Percentiles rank a stretch among this genome's conserved stretches.
phyloP scores from a whole-genome alignment of 2,888 invertebrate species.

The Syrista parreyssii region DNA sequence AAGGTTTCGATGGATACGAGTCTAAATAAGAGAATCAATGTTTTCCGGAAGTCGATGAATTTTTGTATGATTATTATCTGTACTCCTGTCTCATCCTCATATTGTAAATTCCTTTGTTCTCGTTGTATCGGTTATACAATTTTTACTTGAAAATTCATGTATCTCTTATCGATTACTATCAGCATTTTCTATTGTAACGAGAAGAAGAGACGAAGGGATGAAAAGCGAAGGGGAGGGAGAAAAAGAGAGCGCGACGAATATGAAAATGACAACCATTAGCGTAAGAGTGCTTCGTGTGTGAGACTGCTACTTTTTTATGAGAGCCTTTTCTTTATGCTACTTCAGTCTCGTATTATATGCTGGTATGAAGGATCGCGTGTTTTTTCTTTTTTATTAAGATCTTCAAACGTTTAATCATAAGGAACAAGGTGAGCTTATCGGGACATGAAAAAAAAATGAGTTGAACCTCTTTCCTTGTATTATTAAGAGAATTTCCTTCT shows the following conservation, averaged over 20 bases:
- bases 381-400: background rate
- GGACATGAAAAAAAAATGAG: constrained; percentile 21
- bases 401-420: background rate
- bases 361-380: background rate
- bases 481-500: constrained; percentile 25
- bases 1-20: background rate
- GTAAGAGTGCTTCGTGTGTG: constrained; percentile 19
- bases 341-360: background rate
- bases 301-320: background rate
- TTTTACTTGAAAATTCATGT: background rate
- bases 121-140: background rate
- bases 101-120: background rate
- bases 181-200: background rate
- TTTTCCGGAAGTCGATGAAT: background rate
- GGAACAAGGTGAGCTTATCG: background rate
- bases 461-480: constrained; percentile 18
- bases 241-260: background rate
- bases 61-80: constrained; percentile 7
- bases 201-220: background rate
- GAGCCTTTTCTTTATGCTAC: background rate
- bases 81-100: background rate
- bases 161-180: background rate
- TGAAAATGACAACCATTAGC: constrained; percentile 14
- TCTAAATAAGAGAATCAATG: background rate
- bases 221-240: background rate